Evolutionary conservation across 2,888 invertebrate species (phyloP).

Genomic region (Drosophila mulleri): DNA sequence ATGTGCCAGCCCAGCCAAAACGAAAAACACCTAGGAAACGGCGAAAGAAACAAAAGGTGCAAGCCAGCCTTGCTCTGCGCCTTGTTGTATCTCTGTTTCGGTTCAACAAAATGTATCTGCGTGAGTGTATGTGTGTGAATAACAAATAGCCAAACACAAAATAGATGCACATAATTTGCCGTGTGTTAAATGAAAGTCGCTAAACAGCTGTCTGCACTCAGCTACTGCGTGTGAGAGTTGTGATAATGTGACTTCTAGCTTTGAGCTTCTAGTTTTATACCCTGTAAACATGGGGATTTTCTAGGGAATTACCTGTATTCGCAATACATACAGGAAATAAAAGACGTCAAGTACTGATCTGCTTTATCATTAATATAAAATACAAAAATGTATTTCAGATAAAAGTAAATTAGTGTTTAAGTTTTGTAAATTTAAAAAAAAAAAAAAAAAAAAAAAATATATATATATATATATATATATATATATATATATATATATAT

Average conservation of each 20-base stretch:
- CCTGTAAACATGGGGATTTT: background rate
- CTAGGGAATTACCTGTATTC: background rate
- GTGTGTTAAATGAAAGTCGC: constrained; percentile 40
- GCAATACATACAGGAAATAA: background rate
- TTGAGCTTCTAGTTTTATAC: constrained; percentile 15
- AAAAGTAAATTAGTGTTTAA: no score
- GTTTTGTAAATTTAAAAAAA: no score
- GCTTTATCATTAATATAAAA: no score
- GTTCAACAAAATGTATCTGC: constrained; percentile 23
- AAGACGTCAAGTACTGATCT: no score
- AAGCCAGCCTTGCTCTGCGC: constrained; percentile 16
- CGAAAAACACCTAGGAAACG: constrained; percentile 1
- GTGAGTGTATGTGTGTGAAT: constrained; percentile 6
- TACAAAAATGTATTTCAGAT: no score
- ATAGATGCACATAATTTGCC: constrained; percentile 71
- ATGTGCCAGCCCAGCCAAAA: constrained; percentile 35
- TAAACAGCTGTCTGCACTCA: constrained; percentile 51
- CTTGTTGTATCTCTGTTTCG: constrained; percentile 14
- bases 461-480: no score
- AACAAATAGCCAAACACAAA: constrained; percentile 23
- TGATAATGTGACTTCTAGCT: background rate
- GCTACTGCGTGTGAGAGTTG: constrained; percentile 10
- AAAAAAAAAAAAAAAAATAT: no score
- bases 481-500: no score
- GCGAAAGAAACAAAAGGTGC: constrained; percentile 2